Evolutionary conservation across 2,113 vertebrate species (phyloP), one percentile per base, ranked within the genome.

Genomic region (Pogonocichla stellata): DNA sequence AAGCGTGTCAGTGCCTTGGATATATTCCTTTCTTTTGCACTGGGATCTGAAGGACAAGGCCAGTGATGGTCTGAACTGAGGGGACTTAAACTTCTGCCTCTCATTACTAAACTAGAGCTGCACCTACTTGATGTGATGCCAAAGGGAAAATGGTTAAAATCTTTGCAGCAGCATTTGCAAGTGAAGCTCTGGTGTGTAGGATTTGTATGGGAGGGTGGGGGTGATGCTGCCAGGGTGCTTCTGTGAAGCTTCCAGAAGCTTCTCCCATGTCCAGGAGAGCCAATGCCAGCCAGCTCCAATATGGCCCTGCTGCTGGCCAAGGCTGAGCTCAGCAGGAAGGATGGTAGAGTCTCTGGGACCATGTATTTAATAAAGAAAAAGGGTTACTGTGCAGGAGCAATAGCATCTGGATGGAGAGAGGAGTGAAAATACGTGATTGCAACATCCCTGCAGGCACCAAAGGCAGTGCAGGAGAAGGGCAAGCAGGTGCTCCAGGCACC

Each of bases 41-140:
- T 0, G 2, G 26, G 47, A 86, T 19, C n/a, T 73, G 67, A 64
- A 51, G 88, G 50, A 24, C 8, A 8, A 57, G 82, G 50, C 29
- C 74, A 80, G 0, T 5, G 47, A 36, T 36, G 50, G 31, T 38
- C 31, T 70, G 5, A 70, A 34, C 43, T 50, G 54, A 56, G 13
- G 48, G 25, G 28, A 17, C 18, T 60, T 67, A 4, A 33, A 28
- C 7, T 45, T 38, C 31, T 5, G 23, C 56, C 58, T 73, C 5
- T 57, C 23, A 5, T 31, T 20, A 5, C 11, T 40, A 19, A 61
- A 29, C 22, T 24, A 6, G 1, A 1, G 5, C 38, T 61, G 26
- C 53, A 10, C 43, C 12, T 42, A 3, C 14, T 64, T 16, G 31
- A 8, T 1, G 24, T 0, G 1, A 29, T 53, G 40, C 45, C 16